Conservation (phyloP, 2,888 invertebrate genomes). For the Maniola hyperantus region DNA sequence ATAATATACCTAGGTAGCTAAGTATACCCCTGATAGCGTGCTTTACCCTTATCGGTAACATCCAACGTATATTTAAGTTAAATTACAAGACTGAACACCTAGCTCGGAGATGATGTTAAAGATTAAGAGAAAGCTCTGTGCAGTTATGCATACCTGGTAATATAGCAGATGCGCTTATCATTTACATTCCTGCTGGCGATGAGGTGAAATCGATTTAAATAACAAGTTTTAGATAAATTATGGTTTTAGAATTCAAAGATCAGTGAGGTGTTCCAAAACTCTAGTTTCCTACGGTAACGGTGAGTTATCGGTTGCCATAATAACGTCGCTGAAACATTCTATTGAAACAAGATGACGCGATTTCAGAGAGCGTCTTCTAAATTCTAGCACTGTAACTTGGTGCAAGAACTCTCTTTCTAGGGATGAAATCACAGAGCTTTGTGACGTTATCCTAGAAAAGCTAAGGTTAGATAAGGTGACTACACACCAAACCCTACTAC, state of each 20-base stretch:
- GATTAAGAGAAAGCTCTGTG: conserved; percentile 51
- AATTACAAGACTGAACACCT: conserved; percentile 27
- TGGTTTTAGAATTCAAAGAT: not conserved
- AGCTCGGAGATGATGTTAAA: conserved; percentile 31
- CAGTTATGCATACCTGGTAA: conserved; percentile 45
- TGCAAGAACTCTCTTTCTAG: too few species aligned
- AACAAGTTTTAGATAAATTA: not conserved
- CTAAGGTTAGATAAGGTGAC: too few species aligned
- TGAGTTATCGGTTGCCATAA: too few species aligned
- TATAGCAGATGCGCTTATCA: conserved; percentile 36
- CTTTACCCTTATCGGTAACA: conserved; percentile 22
- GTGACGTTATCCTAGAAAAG: too few species aligned
- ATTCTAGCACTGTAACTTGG: too few species aligned
- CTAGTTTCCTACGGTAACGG: too few species aligned
- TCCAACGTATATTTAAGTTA: conserved; percentile 31
- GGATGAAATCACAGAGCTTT: too few species aligned
- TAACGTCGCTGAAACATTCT: too few species aligned
- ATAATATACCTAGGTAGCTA: not conserved
- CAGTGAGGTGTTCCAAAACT: too few species aligned
- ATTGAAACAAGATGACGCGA: too few species aligned
- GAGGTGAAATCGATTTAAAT: conserved; percentile 16
- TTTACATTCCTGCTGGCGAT: conserved; percentile 18
- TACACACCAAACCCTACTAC: too few species aligned
- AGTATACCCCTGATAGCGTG: conserved; percentile 8
- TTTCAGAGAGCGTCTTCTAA: too few species aligned